phyloP scores from a whole-genome alignment of 1,140 invertebrate genomes.

The Aphis craccivora region DNA sequence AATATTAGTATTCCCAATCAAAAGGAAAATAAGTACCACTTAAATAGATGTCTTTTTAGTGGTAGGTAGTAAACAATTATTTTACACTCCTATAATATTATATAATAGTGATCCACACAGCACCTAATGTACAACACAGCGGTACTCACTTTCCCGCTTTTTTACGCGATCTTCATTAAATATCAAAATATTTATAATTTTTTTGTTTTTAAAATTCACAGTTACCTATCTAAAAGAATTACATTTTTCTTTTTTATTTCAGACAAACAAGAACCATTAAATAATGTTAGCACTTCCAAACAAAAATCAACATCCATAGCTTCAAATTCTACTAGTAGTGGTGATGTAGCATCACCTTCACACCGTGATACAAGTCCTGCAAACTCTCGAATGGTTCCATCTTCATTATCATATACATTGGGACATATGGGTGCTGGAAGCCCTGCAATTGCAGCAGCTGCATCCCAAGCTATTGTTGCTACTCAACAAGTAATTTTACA shows the following conservation, averaged over 20 bases:
- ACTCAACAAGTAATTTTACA: slow-evolving; percentile 81
- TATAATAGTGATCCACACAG: too few species aligned
- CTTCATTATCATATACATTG: slow-evolving; percentile 41
- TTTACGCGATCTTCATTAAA: not conserved
- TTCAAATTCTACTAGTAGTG: slow-evolving; percentile 54
- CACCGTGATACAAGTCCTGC: slow-evolving; percentile 49
- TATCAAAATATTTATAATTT: too few species aligned
- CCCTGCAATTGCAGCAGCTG: slow-evolving; percentile 91
- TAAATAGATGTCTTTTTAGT: slow-evolving; percentile 49
- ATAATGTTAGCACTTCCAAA: slow-evolving; percentile 22
- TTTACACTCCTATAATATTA: not conserved
- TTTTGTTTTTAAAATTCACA: not conserved
- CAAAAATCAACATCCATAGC: slow-evolving; percentile 49
- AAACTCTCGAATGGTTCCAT: slow-evolving; percentile 34
- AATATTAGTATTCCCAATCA: slow-evolving; percentile 62
- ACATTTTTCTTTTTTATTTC: not conserved
- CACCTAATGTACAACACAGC: too few species aligned
- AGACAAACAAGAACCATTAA: slow-evolving; percentile 36
- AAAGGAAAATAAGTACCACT: slow-evolving; percentile 66
- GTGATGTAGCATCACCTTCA: slow-evolving; percentile 50
- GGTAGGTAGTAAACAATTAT: slow-evolving; percentile 1
- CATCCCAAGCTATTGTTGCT: slow-evolving; percentile 94
- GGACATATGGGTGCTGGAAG: slow-evolving; percentile 72
- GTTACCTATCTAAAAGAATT: not conserved
- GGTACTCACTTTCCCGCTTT: too few species aligned